These are phyloP conservation scores for Nymphalis c-album DNA, from an alignment of 2,888 invertebrate genomes.

Conservation along the genomic window DNA sequence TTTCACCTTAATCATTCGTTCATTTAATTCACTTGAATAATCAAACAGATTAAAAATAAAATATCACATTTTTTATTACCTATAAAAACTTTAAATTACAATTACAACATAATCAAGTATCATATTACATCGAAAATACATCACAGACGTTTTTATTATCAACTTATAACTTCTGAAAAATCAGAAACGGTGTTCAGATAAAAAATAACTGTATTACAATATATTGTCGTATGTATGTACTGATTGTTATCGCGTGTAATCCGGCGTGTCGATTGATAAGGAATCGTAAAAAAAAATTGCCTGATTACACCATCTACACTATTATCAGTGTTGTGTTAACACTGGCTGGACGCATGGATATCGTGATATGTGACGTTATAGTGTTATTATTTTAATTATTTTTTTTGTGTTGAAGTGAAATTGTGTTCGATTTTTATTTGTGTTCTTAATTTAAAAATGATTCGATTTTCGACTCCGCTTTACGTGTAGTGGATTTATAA, in stretches of 20 bases:
- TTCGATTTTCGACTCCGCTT: background rate
- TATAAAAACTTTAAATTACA: background rate
- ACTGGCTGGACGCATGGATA: background rate
- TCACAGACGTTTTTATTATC: slow-evolving; percentile 24
- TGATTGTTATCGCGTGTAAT: slow-evolving; percentile 77
- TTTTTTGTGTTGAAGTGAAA: background rate
- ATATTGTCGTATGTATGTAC: slow-evolving; percentile 42
- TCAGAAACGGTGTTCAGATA: slow-evolving; percentile 32
- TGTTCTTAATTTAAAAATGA: slow-evolving; percentile 1
- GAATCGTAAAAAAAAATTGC: slow-evolving; percentile 76
- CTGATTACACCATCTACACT: slow-evolving; percentile 67
- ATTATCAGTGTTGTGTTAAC: slow-evolving; percentile 29
- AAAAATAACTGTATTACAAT: slow-evolving; percentile 26
- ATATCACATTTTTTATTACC: no score
- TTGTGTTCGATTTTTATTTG: background rate
- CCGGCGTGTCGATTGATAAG: slow-evolving; percentile 76
- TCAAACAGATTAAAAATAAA: no score
- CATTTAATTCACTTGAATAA: no score
- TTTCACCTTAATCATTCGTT: no score
- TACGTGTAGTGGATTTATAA: background rate
- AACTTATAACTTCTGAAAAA: slow-evolving; percentile 37
- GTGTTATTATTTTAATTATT: background rate
- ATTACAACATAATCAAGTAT: slow-evolving; percentile 6
- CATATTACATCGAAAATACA: slow-evolving; percentile 16
- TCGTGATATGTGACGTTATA: background rate